Evolutionary conservation across 1,140 invertebrate genomes (phyloP).

Genomic region (Saccostrea echinata): DNA sequence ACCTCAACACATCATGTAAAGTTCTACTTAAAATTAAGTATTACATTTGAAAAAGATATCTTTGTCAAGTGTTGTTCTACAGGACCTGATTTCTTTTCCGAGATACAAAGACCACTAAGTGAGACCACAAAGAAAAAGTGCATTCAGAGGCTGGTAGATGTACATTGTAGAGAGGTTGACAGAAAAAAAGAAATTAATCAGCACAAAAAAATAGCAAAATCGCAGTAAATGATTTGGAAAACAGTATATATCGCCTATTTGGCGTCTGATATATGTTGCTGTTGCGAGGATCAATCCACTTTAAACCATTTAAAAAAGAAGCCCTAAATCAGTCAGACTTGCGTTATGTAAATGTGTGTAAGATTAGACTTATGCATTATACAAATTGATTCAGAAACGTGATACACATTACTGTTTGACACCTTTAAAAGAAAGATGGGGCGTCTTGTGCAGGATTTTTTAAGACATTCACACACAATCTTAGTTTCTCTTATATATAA

Average conservation of each 20-base stretch:
- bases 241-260: neutral
- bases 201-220: neutral
- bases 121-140: no score
- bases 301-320: neutral
- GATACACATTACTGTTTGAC: neutral
- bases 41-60: no score
- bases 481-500: neutral
- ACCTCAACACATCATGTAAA: no score
- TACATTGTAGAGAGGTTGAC: no score
- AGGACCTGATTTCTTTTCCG: no score
- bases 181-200: neutral
- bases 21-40: no score
- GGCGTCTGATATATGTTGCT: neutral
- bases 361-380: neutral
- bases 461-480: neutral
- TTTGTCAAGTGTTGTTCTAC: no score
- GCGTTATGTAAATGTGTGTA: neutral
- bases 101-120: no score
- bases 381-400: neutral
- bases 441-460: neutral
- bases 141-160: no score
- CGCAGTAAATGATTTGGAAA: neutral
- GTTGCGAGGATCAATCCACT: neutral
- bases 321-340: neutral
- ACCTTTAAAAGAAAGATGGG: no score